Conservation (phyloP, 2,113 vertebrate species). For the Agelaius tricolor region DNA sequence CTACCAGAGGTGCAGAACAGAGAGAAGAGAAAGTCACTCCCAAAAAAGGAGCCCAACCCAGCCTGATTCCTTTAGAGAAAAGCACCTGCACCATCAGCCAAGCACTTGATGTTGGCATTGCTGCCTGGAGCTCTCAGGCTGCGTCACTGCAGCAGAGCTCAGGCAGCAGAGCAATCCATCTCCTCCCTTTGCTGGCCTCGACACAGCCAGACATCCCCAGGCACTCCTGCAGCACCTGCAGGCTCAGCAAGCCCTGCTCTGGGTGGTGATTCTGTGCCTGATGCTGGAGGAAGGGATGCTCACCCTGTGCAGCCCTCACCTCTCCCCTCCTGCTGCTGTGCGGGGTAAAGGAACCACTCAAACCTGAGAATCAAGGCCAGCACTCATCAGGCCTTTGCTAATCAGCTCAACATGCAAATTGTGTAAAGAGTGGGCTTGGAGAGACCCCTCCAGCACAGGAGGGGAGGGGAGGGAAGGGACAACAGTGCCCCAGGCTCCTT, state of each 20-base stretch:
- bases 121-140: not conserved
- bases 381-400: not conserved
- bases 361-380: not conserved
- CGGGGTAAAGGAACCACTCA: not conserved
- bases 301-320: rapidly evolving
- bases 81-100: not conserved
- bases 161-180: not conserved
- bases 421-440: not conserved
- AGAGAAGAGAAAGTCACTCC: not conserved
- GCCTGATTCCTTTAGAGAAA: not conserved
- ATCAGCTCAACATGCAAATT: not conserved
- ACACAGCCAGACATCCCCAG: not conserved
- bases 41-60: not conserved
- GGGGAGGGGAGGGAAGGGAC: not conserved
- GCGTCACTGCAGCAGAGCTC: not conserved
- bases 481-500: not conserved
- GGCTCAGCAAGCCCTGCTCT: not conserved
- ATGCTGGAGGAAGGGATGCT: not conserved
- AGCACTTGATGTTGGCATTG: not conserved
- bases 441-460: not conserved
- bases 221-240: not conserved
- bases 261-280: rapidly evolving
- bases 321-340: not conserved
- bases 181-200: not conserved
- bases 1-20: no score